Evolutionary conservation across 2,797 vertebrate genomes (phyloP), one percentile per base, ranked within the genome.

Genomic region (Centropyge bicolor): DNA sequence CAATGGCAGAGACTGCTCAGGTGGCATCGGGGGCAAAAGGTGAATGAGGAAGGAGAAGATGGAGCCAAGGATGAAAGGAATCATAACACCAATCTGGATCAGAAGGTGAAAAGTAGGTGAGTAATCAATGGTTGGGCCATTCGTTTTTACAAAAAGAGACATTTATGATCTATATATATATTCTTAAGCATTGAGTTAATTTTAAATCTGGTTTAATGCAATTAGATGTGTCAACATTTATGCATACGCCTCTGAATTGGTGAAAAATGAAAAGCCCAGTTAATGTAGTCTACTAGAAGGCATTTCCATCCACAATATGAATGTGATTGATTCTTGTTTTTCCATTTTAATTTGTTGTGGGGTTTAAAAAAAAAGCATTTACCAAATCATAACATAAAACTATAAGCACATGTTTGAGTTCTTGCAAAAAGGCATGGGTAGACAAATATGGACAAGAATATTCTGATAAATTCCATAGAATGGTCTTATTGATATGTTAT

Each of bases 101-200:
- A 22, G 31, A 93, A 84, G 46, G 41, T 70, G n/a, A 92, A 94
- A 76, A 7, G 91, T n/a, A 94, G 91, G 95, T 95, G 62, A 94
- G 95, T 94, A 63, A 63, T 74, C 48, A 35, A 36, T 67, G 16
- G 0, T 64, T 69, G 14, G 14, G 6, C 8, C 12, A 1, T 20
- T 45, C 3, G 31, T 12, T 20, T 46, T 31, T 40, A 1, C 24
- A 10, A 62, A 54, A 43, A 3, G 10, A 5, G 17, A 22, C 0
- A 1, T 12, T 57, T 43, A 31, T 31, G 1, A 45, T 54, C n/a
- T 5, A 0, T 20, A 20, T 27, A 3, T 60, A 52, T 4, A 35
- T 9, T 71, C 6, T 57, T 24, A 35, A 17, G 71, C 7, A 45
- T 17, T 2, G 8, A 61, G 45, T 24, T 68, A 22, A 74, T 14